Evolutionary conservation across 2,888 invertebrate genomes (phyloP).

Genomic region (Acleris emargana): DNA sequence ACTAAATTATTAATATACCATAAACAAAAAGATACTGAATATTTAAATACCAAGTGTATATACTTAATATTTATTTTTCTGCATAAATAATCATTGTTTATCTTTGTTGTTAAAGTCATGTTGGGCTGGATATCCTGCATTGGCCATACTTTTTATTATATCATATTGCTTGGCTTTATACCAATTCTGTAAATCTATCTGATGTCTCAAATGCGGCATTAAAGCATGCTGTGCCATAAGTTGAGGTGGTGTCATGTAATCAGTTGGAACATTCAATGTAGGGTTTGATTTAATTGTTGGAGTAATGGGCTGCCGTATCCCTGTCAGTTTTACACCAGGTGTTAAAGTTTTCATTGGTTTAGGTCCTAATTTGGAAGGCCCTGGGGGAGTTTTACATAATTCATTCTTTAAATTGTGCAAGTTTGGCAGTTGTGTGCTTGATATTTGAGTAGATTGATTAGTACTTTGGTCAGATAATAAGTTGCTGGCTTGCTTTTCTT

Average conservation of each 20-base stretch:
- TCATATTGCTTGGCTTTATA: constrained; percentile 70
- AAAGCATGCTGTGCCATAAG: constrained; percentile 50
- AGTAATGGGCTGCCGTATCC: constrained; percentile 64
- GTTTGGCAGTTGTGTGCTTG: constrained; percentile 68
- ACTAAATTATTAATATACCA: constrained; percentile 8
- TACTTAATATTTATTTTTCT: background rate
- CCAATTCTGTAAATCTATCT: constrained; percentile 74
- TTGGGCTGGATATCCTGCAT: constrained; percentile 66
- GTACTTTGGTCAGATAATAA: constrained; percentile 58
- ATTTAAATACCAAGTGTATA: background rate
- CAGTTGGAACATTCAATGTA: constrained; percentile 56
- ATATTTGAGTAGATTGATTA: constrained; percentile 73
- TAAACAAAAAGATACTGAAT: background rate
- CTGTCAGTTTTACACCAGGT: constrained; percentile 59
- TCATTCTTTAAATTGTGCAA: constrained; percentile 61
- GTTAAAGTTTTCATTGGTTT: constrained; percentile 65
- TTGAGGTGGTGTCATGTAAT: constrained; percentile 62
- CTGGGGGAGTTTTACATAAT: constrained; percentile 60
- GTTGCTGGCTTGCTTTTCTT: constrained; percentile 71
- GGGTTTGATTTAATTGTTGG: constrained; percentile 58
- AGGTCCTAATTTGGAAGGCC: constrained; percentile 62
- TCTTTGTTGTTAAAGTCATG: constrained; percentile 73
- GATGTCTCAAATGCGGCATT: constrained; percentile 58
- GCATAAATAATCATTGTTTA: constrained; percentile 52
- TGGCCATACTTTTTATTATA: constrained; percentile 71